Evolutionary conservation across 2,797 vertebrate genomes (phyloP), one percentile per base, ranked within the genome.

Genomic region (Psittacula echo): DNA sequence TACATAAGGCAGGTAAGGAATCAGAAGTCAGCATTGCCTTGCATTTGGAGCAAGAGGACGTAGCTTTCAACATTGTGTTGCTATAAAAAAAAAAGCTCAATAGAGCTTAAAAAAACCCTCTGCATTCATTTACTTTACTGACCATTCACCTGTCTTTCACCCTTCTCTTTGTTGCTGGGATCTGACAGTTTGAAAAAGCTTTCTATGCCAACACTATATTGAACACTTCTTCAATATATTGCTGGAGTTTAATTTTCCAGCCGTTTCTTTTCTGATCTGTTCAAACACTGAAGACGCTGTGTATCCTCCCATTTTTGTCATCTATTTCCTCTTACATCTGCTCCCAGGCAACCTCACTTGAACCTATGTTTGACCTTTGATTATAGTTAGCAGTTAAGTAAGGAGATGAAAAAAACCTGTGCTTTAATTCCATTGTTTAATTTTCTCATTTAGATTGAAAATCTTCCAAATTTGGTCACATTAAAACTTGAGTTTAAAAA

Each of bases 201-300:
- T 90, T 73, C 68, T 84, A 15, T 77, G 80, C 34, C 45, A 93
- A 32, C 44, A 64, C 20, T 86, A 32, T 61, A 58, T 41, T 29
- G 84, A 70, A 79, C 41, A 47, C 39, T 67, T 82, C 62, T 60
- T 70, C 85, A 82, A 6, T 54, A 68, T 39, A 48, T 44, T 56
- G 62, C 21, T 79, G 27, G 47, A 81, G 48, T 85, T 94, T 71
- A 87, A 91, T 90, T 93, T 94, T 89, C 88, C 80, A 90, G 60
- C 51, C 56, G 37, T 37, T 88, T 81, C 5, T 93, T 86, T 60
- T 66, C 64, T 51, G 64, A 77, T 90, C 87, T 80, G 32, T 72
- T 87, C 67, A 71, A 94, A 84, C 85, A 81, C 22, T 34, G 54
- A 70, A 64, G 83, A 48, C n/a, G 21, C 14, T 56, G 17, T 66